Evolutionary conservation across 2,113 vertebrate species (phyloP).

Genomic region (Cisticola juncidis): DNA sequence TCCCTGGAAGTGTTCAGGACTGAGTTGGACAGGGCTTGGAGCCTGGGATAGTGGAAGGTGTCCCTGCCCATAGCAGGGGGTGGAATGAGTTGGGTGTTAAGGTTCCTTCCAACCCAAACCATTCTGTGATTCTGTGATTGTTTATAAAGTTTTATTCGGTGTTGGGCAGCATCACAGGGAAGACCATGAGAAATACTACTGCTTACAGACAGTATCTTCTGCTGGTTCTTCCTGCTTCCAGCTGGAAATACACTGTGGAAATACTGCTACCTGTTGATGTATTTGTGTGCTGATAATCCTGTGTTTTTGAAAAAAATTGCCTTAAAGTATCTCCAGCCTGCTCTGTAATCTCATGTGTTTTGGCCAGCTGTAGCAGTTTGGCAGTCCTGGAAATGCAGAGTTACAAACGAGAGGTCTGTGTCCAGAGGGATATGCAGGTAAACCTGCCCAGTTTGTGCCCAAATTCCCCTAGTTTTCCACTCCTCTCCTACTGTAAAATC

Average conservation of each 20-base stretch:
- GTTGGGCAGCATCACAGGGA: neutral
- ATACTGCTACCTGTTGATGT: neutral
- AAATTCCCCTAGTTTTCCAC: neutral
- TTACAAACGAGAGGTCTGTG: neutral
- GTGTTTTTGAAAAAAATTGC: neutral
- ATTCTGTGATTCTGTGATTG: neutral
- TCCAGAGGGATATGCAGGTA: neutral
- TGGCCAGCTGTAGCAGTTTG: neutral
- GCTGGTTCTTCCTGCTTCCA: neutral
- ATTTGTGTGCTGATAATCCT: neutral
- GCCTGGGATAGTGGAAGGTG: neutral
- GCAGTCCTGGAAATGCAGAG: neutral
- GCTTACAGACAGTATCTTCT: neutral
- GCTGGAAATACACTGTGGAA: neutral
- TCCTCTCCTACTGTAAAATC: neutral
- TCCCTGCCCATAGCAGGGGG: neutral
- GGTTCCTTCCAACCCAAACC: neutral
- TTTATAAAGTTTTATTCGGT: neutral
- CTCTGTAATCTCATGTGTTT: neutral
- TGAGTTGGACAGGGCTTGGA: neutral
- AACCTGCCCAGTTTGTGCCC: neutral
- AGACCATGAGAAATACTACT: rapidly evolving
- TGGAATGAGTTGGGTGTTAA: neutral
- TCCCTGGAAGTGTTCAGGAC: neutral
- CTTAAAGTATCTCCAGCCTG: neutral